phyloP scores from a whole-genome alignment of 37 sponge, comb jelly and placozoan species.

The Haliclona indistincta region DNA sequence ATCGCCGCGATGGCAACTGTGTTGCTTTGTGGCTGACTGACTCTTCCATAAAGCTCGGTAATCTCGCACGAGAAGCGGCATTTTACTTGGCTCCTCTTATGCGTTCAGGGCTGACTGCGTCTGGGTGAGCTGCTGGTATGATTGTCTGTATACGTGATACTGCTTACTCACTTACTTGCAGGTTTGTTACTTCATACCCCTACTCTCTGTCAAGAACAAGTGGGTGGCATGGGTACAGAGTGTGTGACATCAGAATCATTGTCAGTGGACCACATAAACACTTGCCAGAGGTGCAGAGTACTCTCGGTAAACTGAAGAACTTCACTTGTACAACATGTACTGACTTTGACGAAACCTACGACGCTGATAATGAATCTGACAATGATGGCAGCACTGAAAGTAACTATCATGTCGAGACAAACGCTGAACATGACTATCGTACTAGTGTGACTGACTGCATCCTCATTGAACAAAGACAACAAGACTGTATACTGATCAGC shows the following conservation, averaged over 20 bases:
- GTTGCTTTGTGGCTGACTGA: not conserved
- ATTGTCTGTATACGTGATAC: not conserved
- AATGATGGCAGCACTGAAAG: no score
- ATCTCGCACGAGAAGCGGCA: slow-evolving; percentile 5
- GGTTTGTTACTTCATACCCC: not conserved
- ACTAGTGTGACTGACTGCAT: no score
- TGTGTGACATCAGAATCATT: not conserved
- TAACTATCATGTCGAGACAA: no score
- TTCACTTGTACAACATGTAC: not conserved
- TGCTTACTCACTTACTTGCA: not conserved
- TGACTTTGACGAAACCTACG: not conserved
- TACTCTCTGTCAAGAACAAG: not conserved
- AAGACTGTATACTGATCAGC: no score
- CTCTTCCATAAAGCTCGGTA: not conserved
- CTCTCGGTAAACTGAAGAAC: not conserved
- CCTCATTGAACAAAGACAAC: no score
- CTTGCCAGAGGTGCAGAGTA: not conserved
- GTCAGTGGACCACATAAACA: not conserved
- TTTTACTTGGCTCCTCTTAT: not conserved
- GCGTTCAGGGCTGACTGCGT: not conserved
- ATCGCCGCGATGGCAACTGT: not conserved
- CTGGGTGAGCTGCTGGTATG: not conserved
- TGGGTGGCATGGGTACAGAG: not conserved
- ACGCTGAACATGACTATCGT: no score
- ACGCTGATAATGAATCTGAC: not conserved